Base-by-base conservation (phyloP, 2,113 vertebrate species). In the Vireo altiloquus region DNA sequence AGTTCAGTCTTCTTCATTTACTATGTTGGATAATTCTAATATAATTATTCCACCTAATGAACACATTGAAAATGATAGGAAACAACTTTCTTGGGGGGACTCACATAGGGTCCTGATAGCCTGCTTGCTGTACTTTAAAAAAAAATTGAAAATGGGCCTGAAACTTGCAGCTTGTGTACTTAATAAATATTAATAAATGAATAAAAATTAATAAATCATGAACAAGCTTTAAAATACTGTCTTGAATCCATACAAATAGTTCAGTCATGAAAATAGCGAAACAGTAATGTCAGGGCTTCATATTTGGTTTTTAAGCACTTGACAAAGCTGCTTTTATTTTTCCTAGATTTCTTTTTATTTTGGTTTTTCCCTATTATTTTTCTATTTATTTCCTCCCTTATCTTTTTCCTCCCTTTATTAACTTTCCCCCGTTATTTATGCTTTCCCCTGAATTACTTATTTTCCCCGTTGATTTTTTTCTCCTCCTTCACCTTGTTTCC, bases 31-130 rank as follows among this genome's bases (percentile, higher is more conserved):
- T 46, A 13, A 18, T 72, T 53, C 21, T 18, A 10, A 33, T 33
- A 4, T 3, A 47, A 46, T n/a, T 40, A 9, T 54, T 77, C 44
- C 64, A 3, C 0, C 14, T 25, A 16, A 13, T 11, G 2, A 65
- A 24, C 25, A 40, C 59, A 13, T 1, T 47, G 44, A 21, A 72
- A 54, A 50, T 63, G 0, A 5, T 6, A 22, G 75, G 27, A 47
- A 71, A 22, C 27, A 53, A 5, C 4, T 3, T 47, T 40, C 18
- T 39, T 33, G 20, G 15, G 5, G 44, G 30, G 21, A 2, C 11
- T 5, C 11, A 4, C 1, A 0, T 0, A 24, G 39, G 9, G 22
- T 12, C 11, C 7, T 21, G 8, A 9, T 8, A 28, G 6, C 7
- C 17, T 77, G n/a, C 4, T 46, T 16, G 18, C 2, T 31, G 22